Base-by-base conservation (phyloP, 2,888 invertebrate genomes). In the Parthenolecanium corni region DNA sequence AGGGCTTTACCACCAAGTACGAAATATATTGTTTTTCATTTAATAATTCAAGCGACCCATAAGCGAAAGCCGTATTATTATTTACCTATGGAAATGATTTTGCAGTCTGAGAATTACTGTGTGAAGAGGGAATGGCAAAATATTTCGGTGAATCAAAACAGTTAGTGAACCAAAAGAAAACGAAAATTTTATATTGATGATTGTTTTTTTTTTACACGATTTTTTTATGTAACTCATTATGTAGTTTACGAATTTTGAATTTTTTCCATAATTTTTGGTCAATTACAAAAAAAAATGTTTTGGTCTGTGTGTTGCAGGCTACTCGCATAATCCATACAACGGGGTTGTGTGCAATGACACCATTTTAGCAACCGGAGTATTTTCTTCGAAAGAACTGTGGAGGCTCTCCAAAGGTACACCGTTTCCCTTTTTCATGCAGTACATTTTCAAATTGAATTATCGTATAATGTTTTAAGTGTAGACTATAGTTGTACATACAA, bases 301-400 rank as follows among this genome's bases (percentile, higher is more conserved):
- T 66, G 64, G 62, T 62, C 56, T 63, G 52, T 66, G 64, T 66
- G 64, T 66, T 66, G 52, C 82, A 85, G 85, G 85, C 77, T 85
- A 85, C 79, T 83, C 84, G 74, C 90, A 92, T 82, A 94, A 94
- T 83, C 91, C 93, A 74, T 94, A 94, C 83, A 94, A 94, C 80
- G 93, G 93, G 76, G 93, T 95, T 76, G 89, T 94, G 78, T 93
- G 93, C 83, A 94, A 94, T 82, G 94, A 96, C 82, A 95, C 95
- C 77, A 96, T 97, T 80, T 85, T 94, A 83, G 96, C 97, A 74
- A 97, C 96, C 73, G 97, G 97, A 76, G 97, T 97, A 77, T 98
- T 97, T 85, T 94, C 95, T 72, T 96, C 97, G 73, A 92, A 91
- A 82, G 97, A 98, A 82, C 85, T 98, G 77, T 93, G 95, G 89